Conservation (phyloP, 2,113 vertebrate genomes). For the Vidua chalybeata region DNA sequence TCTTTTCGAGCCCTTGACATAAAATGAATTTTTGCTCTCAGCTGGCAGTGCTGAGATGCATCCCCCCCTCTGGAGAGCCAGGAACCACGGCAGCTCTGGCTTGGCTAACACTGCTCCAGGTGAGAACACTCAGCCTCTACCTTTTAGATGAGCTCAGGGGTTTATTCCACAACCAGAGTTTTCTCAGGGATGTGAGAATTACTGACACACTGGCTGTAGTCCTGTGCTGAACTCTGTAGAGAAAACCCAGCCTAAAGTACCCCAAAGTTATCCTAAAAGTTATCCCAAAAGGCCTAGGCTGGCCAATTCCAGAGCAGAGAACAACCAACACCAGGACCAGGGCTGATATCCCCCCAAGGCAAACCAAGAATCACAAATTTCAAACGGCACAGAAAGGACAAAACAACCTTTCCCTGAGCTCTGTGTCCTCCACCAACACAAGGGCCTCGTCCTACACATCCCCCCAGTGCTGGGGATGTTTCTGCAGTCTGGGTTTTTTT, state of each 20-base stretch:
- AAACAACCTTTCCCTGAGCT: not conserved
- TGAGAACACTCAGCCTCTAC: not conserved
- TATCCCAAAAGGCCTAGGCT: not conserved
- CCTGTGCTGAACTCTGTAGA: not conserved
- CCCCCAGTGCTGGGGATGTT: not conserved
- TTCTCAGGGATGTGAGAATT: not conserved
- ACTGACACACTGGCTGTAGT: accelerated
- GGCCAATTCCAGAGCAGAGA: not conserved
- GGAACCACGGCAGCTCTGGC: not conserved
- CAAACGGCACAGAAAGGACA: not conserved
- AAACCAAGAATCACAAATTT: not conserved
- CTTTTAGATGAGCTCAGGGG: not conserved
- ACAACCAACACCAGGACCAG: not conserved
- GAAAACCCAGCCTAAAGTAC: no score
- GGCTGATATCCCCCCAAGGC: not conserved
- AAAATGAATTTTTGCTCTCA: not conserved
- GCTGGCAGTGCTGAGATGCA: not conserved
- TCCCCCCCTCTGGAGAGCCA: not conserved
- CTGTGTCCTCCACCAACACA: not conserved
- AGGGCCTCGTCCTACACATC: not conserved
- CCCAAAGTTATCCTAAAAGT: not conserved
- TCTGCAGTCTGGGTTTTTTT: not conserved
- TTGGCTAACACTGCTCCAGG: not conserved
- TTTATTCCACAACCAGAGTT: not conserved
- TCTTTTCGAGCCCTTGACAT: not conserved